Conservation (phyloP, 2,797 vertebrate genomes). For the Myotis vivesi region DNA sequence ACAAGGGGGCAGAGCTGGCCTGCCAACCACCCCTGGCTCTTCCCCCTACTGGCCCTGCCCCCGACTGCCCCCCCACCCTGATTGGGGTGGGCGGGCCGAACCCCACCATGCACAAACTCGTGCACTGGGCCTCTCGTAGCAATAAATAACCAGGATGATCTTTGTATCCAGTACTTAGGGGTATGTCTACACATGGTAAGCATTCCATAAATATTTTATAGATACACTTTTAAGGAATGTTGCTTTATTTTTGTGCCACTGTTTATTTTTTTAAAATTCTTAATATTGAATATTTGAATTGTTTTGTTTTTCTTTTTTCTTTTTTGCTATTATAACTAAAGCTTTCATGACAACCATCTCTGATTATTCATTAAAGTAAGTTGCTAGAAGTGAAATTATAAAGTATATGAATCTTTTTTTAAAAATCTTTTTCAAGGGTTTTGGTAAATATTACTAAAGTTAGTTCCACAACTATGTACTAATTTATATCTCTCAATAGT, state of each 20-base stretch:
- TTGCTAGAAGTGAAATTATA: background rate
- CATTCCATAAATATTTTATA: background rate
- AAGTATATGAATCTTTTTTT: background rate
- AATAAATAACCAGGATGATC: background rate
- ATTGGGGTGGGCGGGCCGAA: too few relatives aligned
- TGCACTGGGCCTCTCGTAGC: background rate
- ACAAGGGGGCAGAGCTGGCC: too few relatives aligned
- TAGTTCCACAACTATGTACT: background rate
- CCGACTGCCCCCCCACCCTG: fast-evolving
- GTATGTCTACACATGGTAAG: background rate
- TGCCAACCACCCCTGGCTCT: too few relatives aligned
- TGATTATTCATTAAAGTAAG: background rate
- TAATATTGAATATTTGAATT: background rate
- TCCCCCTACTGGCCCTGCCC: too few relatives aligned
- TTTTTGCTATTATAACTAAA: background rate
- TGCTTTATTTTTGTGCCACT: background rate
- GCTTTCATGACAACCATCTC: background rate
- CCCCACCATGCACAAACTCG: too few relatives aligned
- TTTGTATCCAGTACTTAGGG: background rate
- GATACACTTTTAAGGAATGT: background rate
- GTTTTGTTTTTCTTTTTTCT: background rate
- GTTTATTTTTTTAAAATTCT: background rate
- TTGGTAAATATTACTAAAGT: background rate
- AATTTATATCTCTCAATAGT: background rate
- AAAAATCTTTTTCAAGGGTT: background rate